Base-by-base conservation (phyloP, 2,888 invertebrate species). In the Drosophila limbata region DNA sequence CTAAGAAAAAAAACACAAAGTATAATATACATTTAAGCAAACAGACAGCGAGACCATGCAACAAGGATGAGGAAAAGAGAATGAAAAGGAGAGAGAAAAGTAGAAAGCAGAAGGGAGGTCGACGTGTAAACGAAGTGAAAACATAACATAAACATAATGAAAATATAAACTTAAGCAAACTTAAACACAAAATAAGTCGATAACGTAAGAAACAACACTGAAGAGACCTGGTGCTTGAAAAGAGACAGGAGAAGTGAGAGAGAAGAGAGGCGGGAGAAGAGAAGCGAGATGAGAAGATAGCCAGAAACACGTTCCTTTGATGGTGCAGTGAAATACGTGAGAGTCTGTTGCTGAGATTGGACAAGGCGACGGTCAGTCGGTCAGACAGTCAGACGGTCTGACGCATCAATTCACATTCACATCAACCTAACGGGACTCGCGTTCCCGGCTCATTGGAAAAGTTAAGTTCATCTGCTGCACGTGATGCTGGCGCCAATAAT, bases 111-210 rank as follows among this genome's bases (percentile, higher is more conserved):
- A 53, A 40, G 42, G 42, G 45, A 69, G 65, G 69, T 50, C 67
- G 70, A 80, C 60, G 78, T 74, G 78, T 77, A 81, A 81, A 83
- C 84, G 84, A 81, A 80, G 84, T 81, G 75, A 65, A 69, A 81
- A 84, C 78, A 83, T 81, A 81, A 84, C 78, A 81, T 81, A 81
- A 81, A 81, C 84, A 84, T 84, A 83, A 84, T 81, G 81, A 81
- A 84, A 83, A 81, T 78, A 81, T 76, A 81, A 81, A 76, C 81
- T 76, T 78, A 76, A 71, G 73, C 63, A 69, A 82, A 82, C 76
- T 84, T 81, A 78, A 84, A 84, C 84, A 76, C 48, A 59, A 55
- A 73, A 66, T 69, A 78, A 69, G 65, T 76, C 76, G 73, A 81
- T 81, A 73, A 56, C 62, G 65, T 73, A 65, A 64, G 81, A 71